Evolutionary conservation across 2,888 invertebrate genomes (phyloP), one percentile per base, ranked within the genome.

Genomic region (Eucera pruinosa): DNA sequence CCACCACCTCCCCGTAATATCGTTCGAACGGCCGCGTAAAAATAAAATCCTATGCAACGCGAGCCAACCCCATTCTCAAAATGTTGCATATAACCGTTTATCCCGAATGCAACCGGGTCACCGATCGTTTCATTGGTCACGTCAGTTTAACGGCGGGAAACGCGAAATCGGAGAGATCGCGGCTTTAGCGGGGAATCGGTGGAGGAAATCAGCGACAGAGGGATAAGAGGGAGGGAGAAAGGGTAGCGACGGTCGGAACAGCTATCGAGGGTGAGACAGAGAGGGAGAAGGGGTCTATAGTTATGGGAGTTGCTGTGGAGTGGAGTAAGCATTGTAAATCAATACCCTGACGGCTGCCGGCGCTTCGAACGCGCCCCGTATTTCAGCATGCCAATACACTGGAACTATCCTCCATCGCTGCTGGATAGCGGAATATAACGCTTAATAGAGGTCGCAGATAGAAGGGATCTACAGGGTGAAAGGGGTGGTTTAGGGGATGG

Each of bases 241-340:
- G 57, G 70, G 73, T 52, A 20, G 33, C 23, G 39, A 41, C 15
- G 41, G 30, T 27, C 13, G 23, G 57, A 52, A 57, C 33, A 50
- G 57, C 2, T 13, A 2, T 25, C 47, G 55, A 60, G 41, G 58
- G 47, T 36, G 66, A 39, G 69, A 64, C 33, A 52, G 62, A 41
- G 67, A 73, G 70, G 55, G 57, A 74, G 76, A 73, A 76, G 65
- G 78, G 64, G 74, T 68, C 82, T 83, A 83, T 84, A 87, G 88
- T 88, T 88, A 88, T 88, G 85, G 87, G 85, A 88, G 88, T 84
- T 75, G 82, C 85, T 89, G 86, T 83, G 87, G 86, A 86, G 84
- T 80, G 85, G 86, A 88, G 89, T 85, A 87, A 88, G 88, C 88
- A 90, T 90, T 90, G 89, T 90, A 90, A 90, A 90, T 90, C 90